Evolutionary conservation across 2,888 invertebrate genomes (phyloP).

Genomic region (Falcaria lacertinaria): DNA sequence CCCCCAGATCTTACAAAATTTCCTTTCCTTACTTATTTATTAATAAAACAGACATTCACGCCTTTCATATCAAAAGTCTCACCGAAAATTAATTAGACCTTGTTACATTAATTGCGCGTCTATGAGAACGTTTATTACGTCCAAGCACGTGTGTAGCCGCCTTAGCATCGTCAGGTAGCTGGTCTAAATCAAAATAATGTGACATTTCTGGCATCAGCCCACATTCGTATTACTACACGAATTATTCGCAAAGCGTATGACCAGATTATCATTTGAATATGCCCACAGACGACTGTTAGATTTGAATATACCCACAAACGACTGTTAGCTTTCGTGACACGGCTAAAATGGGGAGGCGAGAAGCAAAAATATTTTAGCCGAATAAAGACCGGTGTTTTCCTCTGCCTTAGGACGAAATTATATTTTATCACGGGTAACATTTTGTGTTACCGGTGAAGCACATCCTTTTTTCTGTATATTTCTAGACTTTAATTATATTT

Average conservation of each 20-base stretch:
- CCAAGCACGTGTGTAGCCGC: constrained; percentile 21
- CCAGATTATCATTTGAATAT: constrained; percentile 77
- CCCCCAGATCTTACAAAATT: too few relatives aligned
- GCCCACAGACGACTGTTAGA: constrained; percentile 72
- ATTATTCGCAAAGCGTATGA: constrained; percentile 69
- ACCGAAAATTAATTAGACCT: background rate
- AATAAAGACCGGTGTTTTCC: constrained; percentile 56
- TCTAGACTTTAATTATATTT: too few relatives aligned
- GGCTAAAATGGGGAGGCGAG: constrained; percentile 60
- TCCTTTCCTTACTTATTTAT: too few relatives aligned
- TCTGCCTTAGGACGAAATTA: constrained; percentile 47
- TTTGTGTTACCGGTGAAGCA: constrained; percentile 39
- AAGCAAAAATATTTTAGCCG: constrained; percentile 56
- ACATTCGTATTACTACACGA: constrained; percentile 37
- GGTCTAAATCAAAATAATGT: constrained; percentile 73
- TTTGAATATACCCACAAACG: constrained; percentile 75
- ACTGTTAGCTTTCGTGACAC: constrained; percentile 70
- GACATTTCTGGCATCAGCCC: constrained; percentile 57
- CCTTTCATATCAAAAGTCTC: background rate
- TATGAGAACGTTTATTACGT: background rate
- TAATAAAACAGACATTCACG: too few relatives aligned
- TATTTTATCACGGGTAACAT: constrained; percentile 60
- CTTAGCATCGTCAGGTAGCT: constrained; percentile 53
- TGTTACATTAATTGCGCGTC: background rate
- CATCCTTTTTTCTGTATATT: too few relatives aligned